Evolutionary conservation across 2,888 invertebrate genomes (phyloP).

Genomic region (Campopleginae sp.): DNA sequence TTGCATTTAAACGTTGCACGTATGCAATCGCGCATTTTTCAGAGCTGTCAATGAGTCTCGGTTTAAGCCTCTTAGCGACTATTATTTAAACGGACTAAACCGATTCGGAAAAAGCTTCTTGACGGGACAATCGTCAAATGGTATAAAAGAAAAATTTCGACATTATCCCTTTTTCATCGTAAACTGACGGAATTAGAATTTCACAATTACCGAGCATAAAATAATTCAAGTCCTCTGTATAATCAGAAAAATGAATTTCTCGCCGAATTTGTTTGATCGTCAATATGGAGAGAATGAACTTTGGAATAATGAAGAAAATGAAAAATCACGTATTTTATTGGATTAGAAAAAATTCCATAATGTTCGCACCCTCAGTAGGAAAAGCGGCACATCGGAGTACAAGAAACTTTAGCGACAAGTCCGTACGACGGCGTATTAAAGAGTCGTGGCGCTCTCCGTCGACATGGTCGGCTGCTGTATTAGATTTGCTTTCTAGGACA

Average conservation of each 20-base stretch:
- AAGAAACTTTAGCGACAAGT: constrained; percentile 14
- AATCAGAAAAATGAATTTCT: background rate
- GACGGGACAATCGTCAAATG: background rate
- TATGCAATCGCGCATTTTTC: background rate
- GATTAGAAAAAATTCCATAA: constrained; percentile 50
- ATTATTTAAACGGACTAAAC: background rate
- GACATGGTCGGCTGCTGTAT: constrained; percentile 76
- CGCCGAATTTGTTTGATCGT: background rate
- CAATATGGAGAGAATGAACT: background rate
- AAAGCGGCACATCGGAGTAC: constrained; percentile 36
- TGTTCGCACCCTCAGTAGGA: constrained; percentile 38
- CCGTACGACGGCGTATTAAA: constrained; percentile 13
- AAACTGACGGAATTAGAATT: background rate
- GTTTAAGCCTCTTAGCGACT: background rate
- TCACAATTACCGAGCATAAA: background rate
- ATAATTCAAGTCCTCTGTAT: background rate
- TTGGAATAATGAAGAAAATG: constrained; percentile 5
- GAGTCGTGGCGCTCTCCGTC: constrained; percentile 25
- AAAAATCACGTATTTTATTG: constrained; percentile 4
- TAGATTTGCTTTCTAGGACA: constrained; percentile 84
- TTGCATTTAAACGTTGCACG: constrained; percentile 11
- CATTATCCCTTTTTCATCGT: background rate
- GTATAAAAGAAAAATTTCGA: background rate
- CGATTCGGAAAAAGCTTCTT: background rate
- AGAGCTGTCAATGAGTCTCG: background rate